Evolutionary conservation across 1,140 invertebrate species (phyloP).

Genomic region (Phenacoccus solenopsis): DNA sequence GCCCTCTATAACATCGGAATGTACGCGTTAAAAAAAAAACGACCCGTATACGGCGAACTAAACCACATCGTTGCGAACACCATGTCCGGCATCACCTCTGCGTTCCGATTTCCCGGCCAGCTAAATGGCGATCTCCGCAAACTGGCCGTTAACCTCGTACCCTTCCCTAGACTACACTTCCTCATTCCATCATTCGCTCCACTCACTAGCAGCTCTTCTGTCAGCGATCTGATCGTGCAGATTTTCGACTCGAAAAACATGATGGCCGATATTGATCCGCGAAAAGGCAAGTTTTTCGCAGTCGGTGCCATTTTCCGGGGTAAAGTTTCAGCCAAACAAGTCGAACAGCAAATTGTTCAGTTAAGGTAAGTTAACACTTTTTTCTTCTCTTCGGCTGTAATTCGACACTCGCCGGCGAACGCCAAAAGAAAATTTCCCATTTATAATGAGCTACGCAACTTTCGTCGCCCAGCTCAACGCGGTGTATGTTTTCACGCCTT

Average conservation of each 20-base stretch:
- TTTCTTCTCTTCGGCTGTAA: not conserved
- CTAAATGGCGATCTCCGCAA: slow-evolving; percentile 53
- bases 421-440: too few relatives aligned
- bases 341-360: not conserved
- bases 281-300: not conserved
- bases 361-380: not conserved
- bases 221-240: not conserved
- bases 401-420: too few relatives aligned
- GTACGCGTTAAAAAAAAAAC: slow-evolving; percentile 39
- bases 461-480: too few relatives aligned
- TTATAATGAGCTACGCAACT: too few relatives aligned
- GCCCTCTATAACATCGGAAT: slow-evolving; percentile 52
- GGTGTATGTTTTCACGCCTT: too few relatives aligned
- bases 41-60: slow-evolving; percentile 46
- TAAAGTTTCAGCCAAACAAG: not conserved
- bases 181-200: slow-evolving; percentile 51
- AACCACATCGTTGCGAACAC: slow-evolving; percentile 45
- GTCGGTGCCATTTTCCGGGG: slow-evolving; percentile 16
- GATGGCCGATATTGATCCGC: not conserved
- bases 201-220: slow-evolving; percentile 37
- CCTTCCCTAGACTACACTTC: slow-evolving; percentile 37
- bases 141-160: slow-evolving; percentile 50
- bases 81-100: slow-evolving; percentile 45
- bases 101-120: slow-evolving; percentile 48
- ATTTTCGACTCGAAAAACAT: not conserved